These are phyloP conservation scores for Syndactyla subalaris DNA, from an alignment of 2,797 vertebrate genomes.

Conservation along the genomic window DNA sequence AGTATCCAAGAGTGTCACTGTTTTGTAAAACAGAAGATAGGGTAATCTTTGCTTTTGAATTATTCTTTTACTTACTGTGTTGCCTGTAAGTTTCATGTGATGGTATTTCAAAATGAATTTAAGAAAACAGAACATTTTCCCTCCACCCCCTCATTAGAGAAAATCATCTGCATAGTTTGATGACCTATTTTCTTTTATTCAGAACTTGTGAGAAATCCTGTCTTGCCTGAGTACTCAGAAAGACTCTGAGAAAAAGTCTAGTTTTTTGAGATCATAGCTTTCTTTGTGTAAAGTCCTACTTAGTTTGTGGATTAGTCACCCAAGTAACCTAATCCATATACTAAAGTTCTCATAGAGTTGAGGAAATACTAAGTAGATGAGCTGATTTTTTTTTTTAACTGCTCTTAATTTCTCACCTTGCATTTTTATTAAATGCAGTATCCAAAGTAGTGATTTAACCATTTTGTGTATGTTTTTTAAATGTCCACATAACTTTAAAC, in stretches of 20 bases:
- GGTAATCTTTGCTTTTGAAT: background rate
- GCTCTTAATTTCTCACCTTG: background rate
- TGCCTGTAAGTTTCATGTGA: background rate
- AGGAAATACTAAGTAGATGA: conserved; percentile 34
- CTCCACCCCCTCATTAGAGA: background rate
- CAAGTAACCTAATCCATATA: conserved; percentile 30
- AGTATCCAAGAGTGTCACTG: conserved; percentile 38
- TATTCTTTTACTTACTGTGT: rapidly evolving
- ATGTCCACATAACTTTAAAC: background rate
- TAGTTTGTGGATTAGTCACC: conserved; percentile 36
- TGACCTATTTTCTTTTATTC: conserved; percentile 34
- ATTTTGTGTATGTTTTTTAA: background rate
- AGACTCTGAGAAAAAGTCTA: background rate
- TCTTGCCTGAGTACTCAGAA: background rate
- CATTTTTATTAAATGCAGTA: conserved; percentile 5
- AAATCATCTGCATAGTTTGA: background rate
- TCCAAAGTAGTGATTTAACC: background rate
- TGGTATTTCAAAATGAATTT: background rate
- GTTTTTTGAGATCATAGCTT: conserved; percentile 19
- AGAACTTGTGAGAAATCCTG: conserved; percentile 5
- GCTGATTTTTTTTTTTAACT: background rate
- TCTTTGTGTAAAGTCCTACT: conserved; percentile 44
- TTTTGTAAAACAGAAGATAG: conserved; percentile 49
- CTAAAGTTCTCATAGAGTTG: conserved; percentile 9
- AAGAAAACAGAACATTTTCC: background rate